These are phyloP conservation scores for Ormia ochracea DNA, from an alignment of 2,888 invertebrate species.

Conservation along the genomic window DNA sequence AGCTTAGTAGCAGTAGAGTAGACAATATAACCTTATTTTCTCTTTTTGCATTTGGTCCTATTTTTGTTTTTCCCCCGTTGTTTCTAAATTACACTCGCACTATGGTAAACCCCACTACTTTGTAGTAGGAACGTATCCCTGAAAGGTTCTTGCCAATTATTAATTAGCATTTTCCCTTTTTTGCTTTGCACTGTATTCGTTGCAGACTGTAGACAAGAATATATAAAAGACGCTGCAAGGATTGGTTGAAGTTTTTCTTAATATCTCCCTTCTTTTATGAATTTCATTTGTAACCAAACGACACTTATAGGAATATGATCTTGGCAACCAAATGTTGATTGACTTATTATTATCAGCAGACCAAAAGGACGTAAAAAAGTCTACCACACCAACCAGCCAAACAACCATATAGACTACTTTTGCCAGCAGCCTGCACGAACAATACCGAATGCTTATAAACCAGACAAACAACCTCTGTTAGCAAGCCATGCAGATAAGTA, in stretches of 20 bases:
- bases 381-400: conserved; percentile 49
- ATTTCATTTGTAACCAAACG: conserved; percentile 24
- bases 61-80: too few relatives aligned
- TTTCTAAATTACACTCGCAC: too few relatives aligned
- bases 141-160: too few relatives aligned
- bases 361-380: conserved; percentile 44
- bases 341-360: conserved; percentile 62
- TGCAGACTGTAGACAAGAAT: background rate
- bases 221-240: background rate
- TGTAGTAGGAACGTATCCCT: too few relatives aligned
- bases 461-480: conserved; percentile 27
- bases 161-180: too few relatives aligned
- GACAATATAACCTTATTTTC: too few relatives aligned
- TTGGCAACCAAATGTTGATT: conserved; percentile 62
- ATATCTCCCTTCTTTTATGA: background rate
- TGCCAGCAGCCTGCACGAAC: background rate
- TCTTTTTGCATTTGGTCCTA: too few relatives aligned
- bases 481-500: conserved; percentile 22
- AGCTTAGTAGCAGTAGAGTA: too few relatives aligned
- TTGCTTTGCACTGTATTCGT: background rate
- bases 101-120: too few relatives aligned
- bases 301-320: conserved; percentile 27
- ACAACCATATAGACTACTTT: background rate
- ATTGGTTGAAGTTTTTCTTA: conserved; percentile 34
- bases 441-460: conserved; percentile 15